phyloP scores from a whole-genome alignment of 2,888 invertebrate species.

The Drosophila tripunctata region DNA sequence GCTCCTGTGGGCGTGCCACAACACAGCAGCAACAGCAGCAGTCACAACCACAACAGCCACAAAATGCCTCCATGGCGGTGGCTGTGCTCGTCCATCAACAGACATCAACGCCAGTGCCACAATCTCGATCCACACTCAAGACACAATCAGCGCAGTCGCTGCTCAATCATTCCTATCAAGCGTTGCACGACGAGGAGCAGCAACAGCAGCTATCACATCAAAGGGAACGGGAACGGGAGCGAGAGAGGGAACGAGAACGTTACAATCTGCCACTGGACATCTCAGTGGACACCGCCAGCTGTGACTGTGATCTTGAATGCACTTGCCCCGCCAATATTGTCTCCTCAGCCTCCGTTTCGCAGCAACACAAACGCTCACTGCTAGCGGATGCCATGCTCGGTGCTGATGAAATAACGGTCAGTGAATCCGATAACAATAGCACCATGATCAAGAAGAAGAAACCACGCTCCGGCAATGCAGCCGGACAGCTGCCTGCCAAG shows the following conservation, averaged over 20 bases:
- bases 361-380: constrained; percentile 55
- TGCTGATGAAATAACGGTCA: constrained; percentile 81
- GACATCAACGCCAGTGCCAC: constrained; percentile 56
- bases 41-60: constrained; percentile 35
- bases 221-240: constrained; percentile 55
- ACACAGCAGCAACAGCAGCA: constrained; percentile 34
- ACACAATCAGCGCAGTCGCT: constrained; percentile 78
- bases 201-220: constrained; percentile 38
- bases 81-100: constrained; percentile 80
- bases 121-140: constrained; percentile 53
- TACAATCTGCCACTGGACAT: constrained; percentile 58
- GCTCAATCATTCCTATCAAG: constrained; percentile 81
- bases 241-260: constrained; percentile 59
- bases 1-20: constrained; percentile 67
- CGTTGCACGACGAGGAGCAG: constrained; percentile 69
- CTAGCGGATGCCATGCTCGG: constrained; percentile 77
- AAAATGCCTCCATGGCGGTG: constrained; percentile 78
- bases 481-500: constrained; percentile 54
- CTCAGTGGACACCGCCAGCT: constrained; percentile 60
- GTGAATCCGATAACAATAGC: constrained; percentile 81
- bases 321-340: constrained; percentile 54
- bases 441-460: constrained; percentile 78
- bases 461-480: constrained; percentile 39
- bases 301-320: constrained; percentile 81
- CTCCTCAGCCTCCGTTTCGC: constrained; percentile 21